Conservation (phyloP, 2,888 invertebrate species). For the Apodemia duryi region DNA sequence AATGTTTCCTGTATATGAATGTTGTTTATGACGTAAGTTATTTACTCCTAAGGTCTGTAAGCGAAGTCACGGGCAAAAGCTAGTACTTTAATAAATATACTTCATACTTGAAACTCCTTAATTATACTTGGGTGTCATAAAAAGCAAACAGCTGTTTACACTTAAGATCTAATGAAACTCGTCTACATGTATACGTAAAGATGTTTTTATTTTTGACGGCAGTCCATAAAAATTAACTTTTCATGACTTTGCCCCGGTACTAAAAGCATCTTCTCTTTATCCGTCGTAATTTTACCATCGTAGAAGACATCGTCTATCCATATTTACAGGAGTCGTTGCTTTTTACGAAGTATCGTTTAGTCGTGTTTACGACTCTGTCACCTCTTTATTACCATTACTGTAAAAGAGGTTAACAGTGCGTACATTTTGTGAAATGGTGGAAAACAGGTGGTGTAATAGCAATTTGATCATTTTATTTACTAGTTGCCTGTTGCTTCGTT, state of each 20-base stretch:
- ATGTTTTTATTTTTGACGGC: conserved; percentile 20
- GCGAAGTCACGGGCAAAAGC: background rate
- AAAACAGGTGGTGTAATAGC: background rate
- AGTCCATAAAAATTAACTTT: conserved; percentile 50
- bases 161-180: conserved; percentile 15
- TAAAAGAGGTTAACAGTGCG: conserved; percentile 62
- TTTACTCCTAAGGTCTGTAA: background rate
- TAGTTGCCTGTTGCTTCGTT: background rate
- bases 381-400: conserved; percentile 63
- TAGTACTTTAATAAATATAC: background rate
- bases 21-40: too few relatives aligned
- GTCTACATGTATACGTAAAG: conserved; percentile 19
- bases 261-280: conserved; percentile 48
- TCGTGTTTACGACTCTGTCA: conserved; percentile 63
- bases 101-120: conserved; percentile 3
- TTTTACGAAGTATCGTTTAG: conserved; percentile 64
- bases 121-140: conserved; percentile 2
- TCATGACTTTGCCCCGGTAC: conserved; percentile 37
- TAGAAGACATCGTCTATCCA: conserved; percentile 62
- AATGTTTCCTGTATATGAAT: too few relatives aligned
- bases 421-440: conserved; percentile 38
- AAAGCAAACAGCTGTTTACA: conserved; percentile 11
- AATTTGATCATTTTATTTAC: background rate
- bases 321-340: conserved; percentile 69
- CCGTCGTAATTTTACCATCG: conserved; percentile 38